Conservation (phyloP, 2,888 invertebrate genomes). For the Eupithecia pulchellata region DNA sequence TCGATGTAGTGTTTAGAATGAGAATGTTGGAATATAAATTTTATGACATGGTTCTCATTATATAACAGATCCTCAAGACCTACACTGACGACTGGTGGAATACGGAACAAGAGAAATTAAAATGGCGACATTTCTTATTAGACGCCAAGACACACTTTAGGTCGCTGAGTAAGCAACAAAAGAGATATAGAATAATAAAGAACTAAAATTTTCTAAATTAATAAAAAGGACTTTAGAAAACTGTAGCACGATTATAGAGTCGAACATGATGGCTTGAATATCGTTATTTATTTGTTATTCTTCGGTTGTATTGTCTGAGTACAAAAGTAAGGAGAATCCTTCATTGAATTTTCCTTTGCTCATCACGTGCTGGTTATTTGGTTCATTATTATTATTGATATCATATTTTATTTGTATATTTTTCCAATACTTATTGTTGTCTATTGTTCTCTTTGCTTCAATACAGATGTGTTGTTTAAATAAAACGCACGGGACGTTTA, state of each 20-base stretch:
- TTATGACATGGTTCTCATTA: background rate
- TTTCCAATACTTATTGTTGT: slow-evolving; percentile 23
- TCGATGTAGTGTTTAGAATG: background rate
- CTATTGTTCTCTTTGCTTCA: slow-evolving; percentile 30
- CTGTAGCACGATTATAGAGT: background rate
- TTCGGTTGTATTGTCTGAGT: background rate
- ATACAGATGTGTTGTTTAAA: slow-evolving; percentile 33
- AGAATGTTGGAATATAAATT: background rate
- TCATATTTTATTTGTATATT: slow-evolving; percentile 27
- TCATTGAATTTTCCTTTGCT: background rate
- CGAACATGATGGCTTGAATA: background rate
- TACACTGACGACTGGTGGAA: background rate
- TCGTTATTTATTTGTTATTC: slow-evolving; percentile 2
- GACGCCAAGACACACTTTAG: too few relatives aligned
- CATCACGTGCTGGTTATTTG: background rate
- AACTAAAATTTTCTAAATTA: background rate
- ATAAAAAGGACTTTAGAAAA: background rate
- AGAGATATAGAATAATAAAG: too few relatives aligned
- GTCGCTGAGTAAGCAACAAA: background rate
- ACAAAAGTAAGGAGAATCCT: background rate
- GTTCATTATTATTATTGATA: slow-evolving; percentile 22
- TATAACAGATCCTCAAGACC: background rate
- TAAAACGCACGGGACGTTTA: slow-evolving; percentile 18
- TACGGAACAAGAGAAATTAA: background rate
- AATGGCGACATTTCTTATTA: background rate